Evolutionary conservation across 2,888 invertebrate species (phyloP).

Genomic region (Hirudinaria manillensis): DNA sequence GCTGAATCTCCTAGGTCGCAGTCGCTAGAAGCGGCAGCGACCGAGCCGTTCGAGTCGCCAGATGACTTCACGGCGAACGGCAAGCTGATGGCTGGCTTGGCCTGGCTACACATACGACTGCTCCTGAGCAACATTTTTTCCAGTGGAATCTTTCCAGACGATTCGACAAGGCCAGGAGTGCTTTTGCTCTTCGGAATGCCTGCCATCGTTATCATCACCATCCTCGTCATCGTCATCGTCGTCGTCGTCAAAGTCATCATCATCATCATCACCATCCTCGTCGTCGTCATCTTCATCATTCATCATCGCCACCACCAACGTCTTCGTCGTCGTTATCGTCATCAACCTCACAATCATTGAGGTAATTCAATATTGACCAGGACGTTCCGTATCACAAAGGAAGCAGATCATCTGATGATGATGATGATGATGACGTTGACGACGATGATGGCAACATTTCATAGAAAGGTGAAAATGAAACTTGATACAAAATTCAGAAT

Average conservation of each 20-base stretch:
- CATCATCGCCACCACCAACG: slow-evolving; percentile 26
- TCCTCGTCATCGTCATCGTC: slow-evolving; percentile 38
- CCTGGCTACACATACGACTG: neutral
- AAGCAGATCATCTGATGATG: no score
- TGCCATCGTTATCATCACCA: slow-evolving; percentile 50
- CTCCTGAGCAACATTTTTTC: slow-evolving; percentile 37
- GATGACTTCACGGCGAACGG: neutral
- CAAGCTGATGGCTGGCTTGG: slow-evolving; percentile 4
- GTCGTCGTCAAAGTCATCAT: slow-evolving; percentile 38
- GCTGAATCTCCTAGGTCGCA: neutral
- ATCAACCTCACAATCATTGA: slow-evolving; percentile 12
- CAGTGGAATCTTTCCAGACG: slow-evolving; percentile 74
- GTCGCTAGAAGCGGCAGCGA: neutral
- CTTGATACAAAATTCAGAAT: no score
- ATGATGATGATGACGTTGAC: no score
- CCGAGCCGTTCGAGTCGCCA: neutral
- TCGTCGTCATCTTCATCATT: slow-evolving; percentile 30
- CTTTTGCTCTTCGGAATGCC: slow-evolving; percentile 92
- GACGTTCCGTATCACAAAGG: no score
- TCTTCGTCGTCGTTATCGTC: slow-evolving; percentile 8
- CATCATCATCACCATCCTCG: slow-evolving; percentile 30
- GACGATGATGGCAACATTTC: no score
- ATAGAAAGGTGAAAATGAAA: no score
- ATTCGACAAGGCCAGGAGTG: slow-evolving; percentile 89
- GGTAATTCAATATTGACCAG: no score